Evolutionary conservation across 2,113 vertebrate species (phyloP).

Genomic region (Ploceus nigricollis): DNA sequence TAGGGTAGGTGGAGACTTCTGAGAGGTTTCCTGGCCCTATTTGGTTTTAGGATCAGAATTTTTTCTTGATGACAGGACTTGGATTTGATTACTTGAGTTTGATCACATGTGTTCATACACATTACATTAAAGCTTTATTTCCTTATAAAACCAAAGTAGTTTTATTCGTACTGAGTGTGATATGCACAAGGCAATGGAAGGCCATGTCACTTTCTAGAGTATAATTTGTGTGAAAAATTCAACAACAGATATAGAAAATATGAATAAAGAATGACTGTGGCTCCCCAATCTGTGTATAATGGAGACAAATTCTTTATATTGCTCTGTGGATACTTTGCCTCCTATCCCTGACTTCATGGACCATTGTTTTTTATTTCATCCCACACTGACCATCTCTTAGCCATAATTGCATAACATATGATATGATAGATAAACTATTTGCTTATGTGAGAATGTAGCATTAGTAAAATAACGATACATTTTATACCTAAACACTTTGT

Average conservation of each 20-base stretch:
- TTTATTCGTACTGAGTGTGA: background rate
- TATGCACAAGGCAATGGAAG: background rate
- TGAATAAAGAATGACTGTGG: background rate
- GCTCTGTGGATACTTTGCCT: background rate
- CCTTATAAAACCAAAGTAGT: background rate
- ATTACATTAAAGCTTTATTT: background rate
- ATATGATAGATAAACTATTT: background rate
- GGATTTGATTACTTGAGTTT: background rate
- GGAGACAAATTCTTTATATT: background rate
- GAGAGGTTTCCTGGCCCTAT: background rate
- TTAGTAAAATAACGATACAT: background rate
- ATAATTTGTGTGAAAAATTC: background rate
- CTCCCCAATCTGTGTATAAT: background rate
- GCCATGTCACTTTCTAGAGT: background rate
- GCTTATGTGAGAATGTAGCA: background rate
- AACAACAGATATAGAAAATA: background rate
- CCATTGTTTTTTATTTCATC: background rate
- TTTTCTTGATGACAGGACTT: background rate
- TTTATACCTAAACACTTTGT: background rate
- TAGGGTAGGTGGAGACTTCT: background rate
- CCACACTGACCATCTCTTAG: background rate
- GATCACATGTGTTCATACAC: background rate
- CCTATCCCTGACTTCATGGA: background rate
- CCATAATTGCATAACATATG: background rate
- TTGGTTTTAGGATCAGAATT: background rate